Evolutionary conservation across 2,113 vertebrate genomes (phyloP).

Genomic region (Cyanoderma ruficeps): DNA sequence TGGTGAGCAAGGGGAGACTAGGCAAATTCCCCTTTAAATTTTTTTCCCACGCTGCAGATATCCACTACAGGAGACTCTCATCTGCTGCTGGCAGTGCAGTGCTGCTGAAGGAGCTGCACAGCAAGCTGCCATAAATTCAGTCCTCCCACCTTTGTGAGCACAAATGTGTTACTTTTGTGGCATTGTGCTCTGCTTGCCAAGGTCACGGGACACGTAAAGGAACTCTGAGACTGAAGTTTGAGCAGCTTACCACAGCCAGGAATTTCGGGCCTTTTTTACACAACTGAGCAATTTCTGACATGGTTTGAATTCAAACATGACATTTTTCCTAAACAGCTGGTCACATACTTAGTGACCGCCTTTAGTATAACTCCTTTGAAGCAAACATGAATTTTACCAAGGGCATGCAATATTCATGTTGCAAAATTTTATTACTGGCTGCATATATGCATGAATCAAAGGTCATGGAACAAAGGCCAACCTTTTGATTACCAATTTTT

Average conservation of each 20-base stretch:
- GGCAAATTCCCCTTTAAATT: not conserved
- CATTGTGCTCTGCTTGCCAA: not conserved
- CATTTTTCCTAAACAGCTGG: not conserved
- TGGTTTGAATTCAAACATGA: not conserved
- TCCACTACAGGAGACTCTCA: not conserved
- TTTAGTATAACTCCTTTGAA: not conserved
- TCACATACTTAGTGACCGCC: not conserved
- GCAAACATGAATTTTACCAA: not conserved
- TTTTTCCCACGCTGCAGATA: not conserved
- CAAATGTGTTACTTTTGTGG: not conserved
- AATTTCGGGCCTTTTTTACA: not conserved
- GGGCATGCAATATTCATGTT: not conserved
- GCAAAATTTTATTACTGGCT: slow-evolving; percentile 13
- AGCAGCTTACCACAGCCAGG: not conserved
- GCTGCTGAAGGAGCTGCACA: not conserved
- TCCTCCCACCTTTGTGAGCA: not conserved
- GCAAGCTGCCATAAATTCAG: rapidly evolving
- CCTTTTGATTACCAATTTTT: not conserved
- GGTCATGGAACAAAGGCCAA: not conserved
- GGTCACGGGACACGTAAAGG: not conserved
- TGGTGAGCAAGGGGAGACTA: not conserved
- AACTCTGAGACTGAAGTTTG: not conserved
- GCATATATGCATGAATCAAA: not conserved
- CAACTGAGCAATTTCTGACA: not conserved
- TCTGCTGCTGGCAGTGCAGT: not conserved